These are phyloP conservation scores for Tachypleus tridentatus DNA, from an alignment of 1,140 invertebrate genomes.

Conservation along the genomic window DNA sequence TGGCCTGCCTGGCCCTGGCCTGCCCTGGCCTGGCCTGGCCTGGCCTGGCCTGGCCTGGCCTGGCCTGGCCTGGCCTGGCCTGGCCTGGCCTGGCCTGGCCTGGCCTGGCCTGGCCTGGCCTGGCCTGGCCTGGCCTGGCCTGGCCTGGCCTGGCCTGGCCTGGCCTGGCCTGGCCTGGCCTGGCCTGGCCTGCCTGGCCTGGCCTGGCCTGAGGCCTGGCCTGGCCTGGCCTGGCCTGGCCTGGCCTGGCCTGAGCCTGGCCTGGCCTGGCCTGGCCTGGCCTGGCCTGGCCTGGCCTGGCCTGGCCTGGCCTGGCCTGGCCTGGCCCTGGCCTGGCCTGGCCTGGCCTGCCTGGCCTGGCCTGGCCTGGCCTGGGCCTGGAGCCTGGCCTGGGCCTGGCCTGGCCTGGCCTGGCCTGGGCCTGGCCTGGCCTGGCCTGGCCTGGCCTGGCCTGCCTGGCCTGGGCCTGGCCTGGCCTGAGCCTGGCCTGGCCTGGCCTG, in stretches of 20 bases:
- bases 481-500: background rate
- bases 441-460: no score
- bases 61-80: constrained; percentile 27
- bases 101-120: constrained; percentile 25
- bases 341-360: no score
- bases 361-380: constrained; percentile 5
- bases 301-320: constrained; percentile 20
- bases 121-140: constrained; percentile 24
- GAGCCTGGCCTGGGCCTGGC: constrained; percentile 7
- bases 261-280: constrained; percentile 18
- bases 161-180: constrained; percentile 24
- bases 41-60: constrained; percentile 25
- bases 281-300: constrained; percentile 21
- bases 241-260: constrained; percentile 21
- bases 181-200: no score
- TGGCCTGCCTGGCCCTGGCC: constrained; percentile 19
- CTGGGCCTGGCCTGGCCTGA: background rate
- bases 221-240: constrained; percentile 20
- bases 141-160: constrained; percentile 21
- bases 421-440: constrained; percentile 9
- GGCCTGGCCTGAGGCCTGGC: constrained; percentile 10
- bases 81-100: constrained; percentile 20
- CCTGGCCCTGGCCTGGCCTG: no score
- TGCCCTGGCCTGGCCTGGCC: constrained; percentile 16
- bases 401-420: constrained; percentile 5